phyloP scores from a whole-genome alignment of 2,888 invertebrate genomes.

The Trissonchulus latispiculum region DNA sequence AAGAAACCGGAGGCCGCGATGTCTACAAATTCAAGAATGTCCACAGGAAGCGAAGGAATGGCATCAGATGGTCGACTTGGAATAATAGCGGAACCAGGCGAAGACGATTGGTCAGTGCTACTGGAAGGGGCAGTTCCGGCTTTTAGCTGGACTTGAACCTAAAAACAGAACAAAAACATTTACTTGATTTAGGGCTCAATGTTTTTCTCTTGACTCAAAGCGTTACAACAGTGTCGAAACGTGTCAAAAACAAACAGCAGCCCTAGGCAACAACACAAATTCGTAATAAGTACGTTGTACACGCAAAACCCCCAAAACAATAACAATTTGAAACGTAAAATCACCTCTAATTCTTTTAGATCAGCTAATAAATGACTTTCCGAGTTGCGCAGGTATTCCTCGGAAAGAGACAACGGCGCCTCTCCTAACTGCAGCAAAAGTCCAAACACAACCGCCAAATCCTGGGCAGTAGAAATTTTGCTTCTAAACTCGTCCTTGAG shows the following conservation, averaged over 20 bases:
- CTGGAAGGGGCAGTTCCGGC: too few relatives aligned
- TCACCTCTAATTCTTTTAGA: conserved; percentile 1
- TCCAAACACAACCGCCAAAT: conserved; percentile 27
- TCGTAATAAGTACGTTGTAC: too few relatives aligned
- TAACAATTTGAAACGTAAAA: too few relatives aligned
- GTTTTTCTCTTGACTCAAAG: too few relatives aligned
- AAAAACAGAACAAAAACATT: too few relatives aligned
- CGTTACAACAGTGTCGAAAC: too few relatives aligned
- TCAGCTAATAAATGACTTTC: conserved; percentile 8
- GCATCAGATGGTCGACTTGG: background rate
- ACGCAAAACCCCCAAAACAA: too few relatives aligned
- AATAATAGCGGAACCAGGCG: background rate
- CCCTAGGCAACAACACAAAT: too few relatives aligned
- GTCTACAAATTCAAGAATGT: conserved; percentile 41
- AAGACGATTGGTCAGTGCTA: too few relatives aligned
- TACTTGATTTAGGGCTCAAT: too few relatives aligned
- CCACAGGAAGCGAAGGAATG: conserved; percentile 25
- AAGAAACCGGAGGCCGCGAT: conserved; percentile 37
- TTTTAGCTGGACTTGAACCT: conserved; percentile 11
- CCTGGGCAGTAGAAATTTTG: conserved; percentile 3
- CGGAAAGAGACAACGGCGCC: conserved; percentile 20
- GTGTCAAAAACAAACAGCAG: too few relatives aligned
- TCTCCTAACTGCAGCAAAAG: conserved; percentile 29
- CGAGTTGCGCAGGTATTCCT: conserved; percentile 14
- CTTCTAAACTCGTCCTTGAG: conserved; percentile 18